Base-by-base conservation (phyloP, 2,113 vertebrate genomes). In the Caranx melampygus region DNA sequence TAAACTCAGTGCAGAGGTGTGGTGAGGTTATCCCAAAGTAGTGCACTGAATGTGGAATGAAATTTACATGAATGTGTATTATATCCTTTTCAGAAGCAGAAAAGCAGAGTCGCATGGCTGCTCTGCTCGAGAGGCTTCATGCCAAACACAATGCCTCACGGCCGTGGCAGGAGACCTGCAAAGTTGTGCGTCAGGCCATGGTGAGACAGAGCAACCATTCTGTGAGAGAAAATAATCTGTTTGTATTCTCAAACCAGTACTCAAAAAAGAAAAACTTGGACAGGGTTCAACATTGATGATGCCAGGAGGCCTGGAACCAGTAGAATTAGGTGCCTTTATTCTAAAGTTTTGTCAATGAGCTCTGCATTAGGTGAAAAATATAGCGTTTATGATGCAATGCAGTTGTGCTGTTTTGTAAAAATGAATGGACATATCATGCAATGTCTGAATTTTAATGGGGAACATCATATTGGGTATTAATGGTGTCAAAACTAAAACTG, bases 111-210 rank as follows among this genome's bases (percentile, higher is more conserved):
- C 97, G 97, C 79, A 96, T 98, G 94, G 95, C 94, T 78, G 96
- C 95, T 78, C 91, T 99, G 60, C 88, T 99, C 81, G 98, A 99
- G 89, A 95, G 94, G 69, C 97, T 99, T 44, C 97, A 99, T 3
- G 88, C 95, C 80, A 99, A 99, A 92, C 97, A 99, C 95, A 98
- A 95, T 81, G 97, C 97, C 61, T 95, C 96, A 51, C 92, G 97
- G 62, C 97, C 97, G 47, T 99, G 98, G 98, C 96, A 96, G 91
- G 98, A 99, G 88, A 99, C 98, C 75, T 95, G 96, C 93, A 99
- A 99, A 90, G 88, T 99, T 82, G 97, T 99, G 61, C 96, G 98
- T 18, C 97, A 98, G 91, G 96, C 98, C 71, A 99, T 98, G 98
- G 98, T 99, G 88, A 97, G 96, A 62, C 14, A 7, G 20, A 77